Evolutionary conservation across 2,888 invertebrate species (phyloP).

Genomic region (Eupithecia exiguata): DNA sequence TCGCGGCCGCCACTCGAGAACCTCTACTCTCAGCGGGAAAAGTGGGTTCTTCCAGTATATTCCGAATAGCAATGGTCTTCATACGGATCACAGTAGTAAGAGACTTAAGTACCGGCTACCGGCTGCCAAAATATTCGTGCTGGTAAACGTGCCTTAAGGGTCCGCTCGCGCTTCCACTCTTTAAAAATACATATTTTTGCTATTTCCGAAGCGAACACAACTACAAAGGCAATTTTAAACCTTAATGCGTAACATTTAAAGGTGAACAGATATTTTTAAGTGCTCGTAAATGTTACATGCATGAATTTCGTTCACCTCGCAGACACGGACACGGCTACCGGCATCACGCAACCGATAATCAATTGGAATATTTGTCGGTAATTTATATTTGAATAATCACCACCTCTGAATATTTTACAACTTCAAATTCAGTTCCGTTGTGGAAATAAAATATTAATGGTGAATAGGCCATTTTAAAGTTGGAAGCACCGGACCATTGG

Average conservation of each 20-base stretch:
- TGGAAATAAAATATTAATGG: conserved; percentile 27
- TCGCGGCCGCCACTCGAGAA: too few relatives aligned
- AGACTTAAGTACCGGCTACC: conserved; percentile 45
- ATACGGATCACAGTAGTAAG: conserved; percentile 20
- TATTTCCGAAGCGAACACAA: conserved; percentile 37
- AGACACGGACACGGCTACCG: conserved; percentile 71
- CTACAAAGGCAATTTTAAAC: conserved; percentile 31
- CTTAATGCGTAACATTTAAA: conserved; percentile 26
- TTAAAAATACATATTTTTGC: conserved; percentile 37
- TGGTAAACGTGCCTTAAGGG: conserved; percentile 55
- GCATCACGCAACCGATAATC: conserved; percentile 64
- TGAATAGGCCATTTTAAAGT: not conserved
- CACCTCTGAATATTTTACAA: conserved; percentile 34
- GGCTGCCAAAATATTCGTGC: conserved; percentile 53
- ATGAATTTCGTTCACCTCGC: conserved; percentile 51
- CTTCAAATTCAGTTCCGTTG: conserved; percentile 41
- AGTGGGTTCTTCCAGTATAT: not conserved
- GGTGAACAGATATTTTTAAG: conserved; percentile 18
- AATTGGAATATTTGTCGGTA: conserved; percentile 53
- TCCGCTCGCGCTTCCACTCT: conserved; percentile 49
- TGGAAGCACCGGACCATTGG: not conserved
- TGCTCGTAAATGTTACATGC: conserved; percentile 32
- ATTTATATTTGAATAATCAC: conserved; percentile 45
- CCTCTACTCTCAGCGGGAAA: too few relatives aligned
- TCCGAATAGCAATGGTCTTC: not conserved